phyloP scores from a whole-genome alignment of 2,888 invertebrate genomes.

The Amiota mariae region DNA sequence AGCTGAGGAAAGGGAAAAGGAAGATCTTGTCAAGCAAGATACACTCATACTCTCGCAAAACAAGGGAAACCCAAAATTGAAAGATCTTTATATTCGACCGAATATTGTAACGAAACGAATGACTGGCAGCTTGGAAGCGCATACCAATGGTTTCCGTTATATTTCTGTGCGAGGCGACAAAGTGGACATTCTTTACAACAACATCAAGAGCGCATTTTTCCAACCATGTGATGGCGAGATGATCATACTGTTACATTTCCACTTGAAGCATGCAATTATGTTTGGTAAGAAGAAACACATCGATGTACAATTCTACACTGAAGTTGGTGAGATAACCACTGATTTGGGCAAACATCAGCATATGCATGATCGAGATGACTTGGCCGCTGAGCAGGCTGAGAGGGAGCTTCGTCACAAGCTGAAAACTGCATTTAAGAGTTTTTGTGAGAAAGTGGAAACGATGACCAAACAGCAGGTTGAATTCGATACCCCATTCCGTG shows the following conservation, averaged over 20 bases:
- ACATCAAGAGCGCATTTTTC: constrained; percentile 99
- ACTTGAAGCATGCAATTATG: constrained; percentile 99
- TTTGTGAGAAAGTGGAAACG: constrained; percentile 96
- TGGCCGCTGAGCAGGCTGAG: constrained; percentile 99
- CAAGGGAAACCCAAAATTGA: constrained; percentile 97
- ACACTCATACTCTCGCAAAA: constrained; percentile 93
- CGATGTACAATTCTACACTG: constrained; percentile 99
- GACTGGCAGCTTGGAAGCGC: constrained; percentile 94
- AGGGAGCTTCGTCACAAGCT: constrained; percentile 95
- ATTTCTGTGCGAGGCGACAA: constrained; percentile 99
- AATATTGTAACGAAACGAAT: constrained; percentile 98
- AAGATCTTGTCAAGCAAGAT: constrained; percentile 99
- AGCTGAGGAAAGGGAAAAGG: constrained; percentile 98
- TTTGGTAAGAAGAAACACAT: constrained; percentile 99
- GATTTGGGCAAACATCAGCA: constrained; percentile 99
- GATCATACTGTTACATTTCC: constrained; percentile 99
- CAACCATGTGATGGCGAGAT: constrained; percentile 99
- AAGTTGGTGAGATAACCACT: constrained; percentile 99
- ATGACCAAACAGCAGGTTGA: constrained; percentile 98
- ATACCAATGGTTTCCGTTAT: constrained; percentile 96
- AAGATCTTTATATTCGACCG: constrained; percentile 98
- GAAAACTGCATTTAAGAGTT: constrained; percentile 98
- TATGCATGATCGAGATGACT: constrained; percentile 99
- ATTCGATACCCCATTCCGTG: constrained; percentile 98
- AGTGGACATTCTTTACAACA: constrained; percentile 99